Evolutionary conservation across 2,797 vertebrate genomes (phyloP), one percentile per base, ranked within the genome.

Genomic region (Catamblyrhynchus diadema): DNA sequence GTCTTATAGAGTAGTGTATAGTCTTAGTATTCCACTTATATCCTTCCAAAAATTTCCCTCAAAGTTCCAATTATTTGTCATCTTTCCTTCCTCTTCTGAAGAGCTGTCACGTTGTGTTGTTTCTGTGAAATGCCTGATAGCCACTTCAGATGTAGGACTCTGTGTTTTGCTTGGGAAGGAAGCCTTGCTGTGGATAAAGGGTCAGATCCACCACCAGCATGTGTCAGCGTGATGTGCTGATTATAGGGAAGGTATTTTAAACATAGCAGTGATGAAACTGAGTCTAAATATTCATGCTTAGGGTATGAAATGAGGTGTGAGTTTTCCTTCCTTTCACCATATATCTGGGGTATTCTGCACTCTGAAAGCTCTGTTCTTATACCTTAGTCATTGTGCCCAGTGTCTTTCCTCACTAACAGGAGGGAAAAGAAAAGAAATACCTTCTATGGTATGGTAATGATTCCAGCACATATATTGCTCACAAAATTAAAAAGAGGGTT

Each of bases 21-120:
- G 62, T 75, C 51, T 50, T 66, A 42, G 18, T 64, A 24, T 78
- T 42, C 59, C 91, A 84, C 92, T 94, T 66, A 77, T 45, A 37
- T 64, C 79, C 41, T 86, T 84, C 84, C 47, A 72, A 91, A 86
- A 77, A 41, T 57, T 91, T 86, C 41, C 48, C 44, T 56, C 45
- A 6, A 70, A 96, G 42, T 93, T 94, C 67, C 70, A 75, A 60
- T 94, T 94, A 89, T 66, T 90, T 92, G 44, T 57, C 56, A 3
- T 81, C 59, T 74, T 74, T 20, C 2, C 54, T 94, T 94, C 27
- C 73, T 69, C 12, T 81, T 90, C 51, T 80, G 48, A 84, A 73
- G 70, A 47, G 37, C 73, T 88, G 80, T 66, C 70, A 44, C 4
- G 17, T 86, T 45, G 8, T 62, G 37, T 37, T 81, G 28, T 79